Conservation (phyloP, 2,888 invertebrate species). For the Cheilosia soror region DNA sequence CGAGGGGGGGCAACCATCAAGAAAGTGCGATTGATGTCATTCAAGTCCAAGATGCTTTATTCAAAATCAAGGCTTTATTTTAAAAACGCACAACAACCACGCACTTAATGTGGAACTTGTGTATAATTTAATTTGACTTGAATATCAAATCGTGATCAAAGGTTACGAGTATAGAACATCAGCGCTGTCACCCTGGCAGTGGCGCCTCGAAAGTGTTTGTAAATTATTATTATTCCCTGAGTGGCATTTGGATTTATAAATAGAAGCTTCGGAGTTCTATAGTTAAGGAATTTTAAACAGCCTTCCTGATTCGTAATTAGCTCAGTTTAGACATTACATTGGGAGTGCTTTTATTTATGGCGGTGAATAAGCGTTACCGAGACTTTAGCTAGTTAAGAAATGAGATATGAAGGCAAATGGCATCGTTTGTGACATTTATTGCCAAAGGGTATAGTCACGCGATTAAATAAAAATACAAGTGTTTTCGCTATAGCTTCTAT, state of each 20-base stretch:
- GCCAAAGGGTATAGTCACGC: no score
- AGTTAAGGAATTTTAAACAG: neutral
- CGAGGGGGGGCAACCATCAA: neutral
- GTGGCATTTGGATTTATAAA: neutral
- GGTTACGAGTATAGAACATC: neutral
- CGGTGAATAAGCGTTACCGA: no score
- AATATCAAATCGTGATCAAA: constrained; percentile 40
- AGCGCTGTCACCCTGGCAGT: neutral
- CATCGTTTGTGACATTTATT: no score
- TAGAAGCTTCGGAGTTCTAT: neutral
- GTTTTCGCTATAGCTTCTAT: no score
- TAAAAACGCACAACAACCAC: neutral
- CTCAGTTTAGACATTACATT: neutral
- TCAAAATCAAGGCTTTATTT: constrained; percentile 4
- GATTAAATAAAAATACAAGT: no score
- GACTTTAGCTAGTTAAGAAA: no score
- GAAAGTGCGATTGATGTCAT: neutral
- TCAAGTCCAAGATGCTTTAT: constrained; percentile 1
- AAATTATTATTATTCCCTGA: constrained; percentile 14
- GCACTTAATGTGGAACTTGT: constrained; percentile 17
- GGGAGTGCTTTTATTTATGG: neutral
- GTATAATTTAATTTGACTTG: constrained; percentile 34
- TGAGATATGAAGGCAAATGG: no score
- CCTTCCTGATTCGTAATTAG: neutral
- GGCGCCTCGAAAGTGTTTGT: constrained; percentile 30